Evolutionary conservation across 2,113 vertebrate genomes (phyloP).

Genomic region (Scomber scombrus): DNA sequence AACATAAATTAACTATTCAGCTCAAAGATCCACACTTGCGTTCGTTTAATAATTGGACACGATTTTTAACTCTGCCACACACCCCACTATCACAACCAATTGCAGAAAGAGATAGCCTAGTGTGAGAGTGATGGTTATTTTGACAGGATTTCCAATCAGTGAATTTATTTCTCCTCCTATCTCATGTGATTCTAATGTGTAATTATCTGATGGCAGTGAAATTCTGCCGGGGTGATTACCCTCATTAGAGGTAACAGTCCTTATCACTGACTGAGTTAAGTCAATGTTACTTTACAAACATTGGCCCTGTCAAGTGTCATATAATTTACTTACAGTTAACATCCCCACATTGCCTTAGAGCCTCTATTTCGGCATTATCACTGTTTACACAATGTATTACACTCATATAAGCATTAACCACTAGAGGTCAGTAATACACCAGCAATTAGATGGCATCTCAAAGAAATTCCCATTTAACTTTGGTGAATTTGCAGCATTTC

Average conservation of each 20-base stretch:
- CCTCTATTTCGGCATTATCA: conserved; percentile 26
- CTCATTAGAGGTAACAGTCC: conserved; percentile 47
- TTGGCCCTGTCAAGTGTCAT: conserved; percentile 38
- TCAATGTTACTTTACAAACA: conserved; percentile 36
- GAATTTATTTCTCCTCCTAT: conserved; percentile 18
- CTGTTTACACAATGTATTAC: conserved; percentile 50
- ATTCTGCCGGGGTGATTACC: conserved; percentile 28
- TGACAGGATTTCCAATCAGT: conserved; percentile 13
- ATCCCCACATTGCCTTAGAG: conserved; percentile 19
- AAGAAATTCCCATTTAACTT: neutral
- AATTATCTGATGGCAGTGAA: conserved; percentile 48
- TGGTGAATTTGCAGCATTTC: conserved; percentile 26
- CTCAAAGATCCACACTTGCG: neutral
- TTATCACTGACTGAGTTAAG: conserved; percentile 20
- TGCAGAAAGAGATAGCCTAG: neutral
- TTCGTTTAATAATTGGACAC: neutral
- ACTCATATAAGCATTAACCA: conserved; percentile 26
- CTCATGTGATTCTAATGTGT: conserved; percentile 38
- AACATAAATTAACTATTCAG: neutral
- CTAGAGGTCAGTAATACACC: conserved; percentile 80
- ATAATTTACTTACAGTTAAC: conserved; percentile 46
- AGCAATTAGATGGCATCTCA: conserved; percentile 14
- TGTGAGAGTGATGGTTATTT: conserved; percentile 7
- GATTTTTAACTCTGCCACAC: neutral
- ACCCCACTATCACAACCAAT: neutral